phyloP scores from a whole-genome alignment of 35 echinoderm and acorn worm genomes.

The Nesometra sesokonis region DNA sequence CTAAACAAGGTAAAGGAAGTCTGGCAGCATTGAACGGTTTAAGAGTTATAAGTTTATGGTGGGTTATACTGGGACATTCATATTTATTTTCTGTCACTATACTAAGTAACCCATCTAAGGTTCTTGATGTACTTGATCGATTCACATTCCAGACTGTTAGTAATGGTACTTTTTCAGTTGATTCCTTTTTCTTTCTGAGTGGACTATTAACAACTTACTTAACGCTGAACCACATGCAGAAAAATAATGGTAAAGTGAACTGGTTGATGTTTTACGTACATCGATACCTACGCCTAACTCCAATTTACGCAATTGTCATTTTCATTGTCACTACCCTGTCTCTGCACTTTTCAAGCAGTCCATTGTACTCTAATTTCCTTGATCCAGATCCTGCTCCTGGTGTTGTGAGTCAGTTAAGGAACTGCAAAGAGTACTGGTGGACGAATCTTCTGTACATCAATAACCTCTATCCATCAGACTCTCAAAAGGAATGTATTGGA shows the following conservation, averaged over 20 bases:
- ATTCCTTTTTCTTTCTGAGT: too few species aligned
- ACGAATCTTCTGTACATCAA: too few species aligned
- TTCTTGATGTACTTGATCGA: too few species aligned
- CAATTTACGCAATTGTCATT: constrained; percentile 33
- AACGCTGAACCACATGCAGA: constrained; percentile 28
- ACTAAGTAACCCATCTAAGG: too few species aligned
- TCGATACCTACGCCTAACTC: constrained; percentile 31
- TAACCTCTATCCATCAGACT: constrained; percentile 53
- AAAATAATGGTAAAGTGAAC: constrained; percentile 27
- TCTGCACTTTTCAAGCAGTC: background rate
- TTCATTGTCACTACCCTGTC: constrained; percentile 12
- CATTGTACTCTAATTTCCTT: background rate
- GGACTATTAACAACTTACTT: constrained; percentile 40
- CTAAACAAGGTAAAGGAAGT: constrained; percentile 38
- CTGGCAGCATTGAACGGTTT: constrained; percentile 65
- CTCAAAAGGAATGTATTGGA: constrained; percentile 52
- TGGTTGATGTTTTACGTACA: too few species aligned
- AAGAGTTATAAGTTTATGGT: constrained; percentile 76
- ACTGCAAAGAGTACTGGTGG: constrained; percentile 41
- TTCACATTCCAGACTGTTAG: too few species aligned
- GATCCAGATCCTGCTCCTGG: too few species aligned
- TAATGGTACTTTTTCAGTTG: background rate
- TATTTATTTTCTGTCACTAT: too few species aligned
- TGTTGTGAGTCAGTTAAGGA: background rate
- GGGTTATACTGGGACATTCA: constrained; percentile 75